A percentile compares a stretch with the other conserved stretches of the same genome.
Conservation (phyloP, 2,113 vertebrate genomes). For the Cygnus atratus region DNA sequence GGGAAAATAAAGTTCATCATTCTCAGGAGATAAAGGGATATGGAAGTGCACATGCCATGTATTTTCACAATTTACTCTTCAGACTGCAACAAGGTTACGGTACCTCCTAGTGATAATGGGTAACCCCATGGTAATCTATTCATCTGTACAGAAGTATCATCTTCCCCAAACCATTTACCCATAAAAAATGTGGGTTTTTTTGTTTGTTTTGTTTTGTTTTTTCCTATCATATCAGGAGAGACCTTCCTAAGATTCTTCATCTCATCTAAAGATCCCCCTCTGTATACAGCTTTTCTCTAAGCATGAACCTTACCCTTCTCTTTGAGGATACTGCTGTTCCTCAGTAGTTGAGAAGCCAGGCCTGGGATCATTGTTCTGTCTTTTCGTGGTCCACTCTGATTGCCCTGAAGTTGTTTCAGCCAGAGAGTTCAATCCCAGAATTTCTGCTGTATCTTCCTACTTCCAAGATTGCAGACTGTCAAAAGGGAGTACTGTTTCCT, state of each 20-base stretch:
- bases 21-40: not conserved
- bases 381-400: not conserved
- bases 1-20: not conserved
- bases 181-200: not conserved
- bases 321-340: not conserved
- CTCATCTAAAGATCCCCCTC: not conserved
- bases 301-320: not conserved
- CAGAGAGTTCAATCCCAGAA: not conserved
- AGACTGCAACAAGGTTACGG: not conserved
- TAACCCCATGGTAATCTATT: not conserved
- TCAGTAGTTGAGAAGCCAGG: not conserved
- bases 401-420: constrained; percentile 5
- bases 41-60: not conserved
- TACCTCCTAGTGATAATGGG: not conserved
- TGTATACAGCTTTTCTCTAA: not conserved
- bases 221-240: not conserved
- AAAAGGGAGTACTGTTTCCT: not conserved
- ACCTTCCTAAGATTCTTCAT: not conserved
- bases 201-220: not conserved
- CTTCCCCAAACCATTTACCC: not conserved
- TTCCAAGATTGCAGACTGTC: not conserved
- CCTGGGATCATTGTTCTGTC: not conserved
- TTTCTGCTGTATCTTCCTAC: not conserved
- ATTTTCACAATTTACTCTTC: not conserved
- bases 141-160: not conserved